phyloP scores from a whole-genome alignment of 2,113 vertebrate genomes.

The Apeltes quadracus region DNA sequence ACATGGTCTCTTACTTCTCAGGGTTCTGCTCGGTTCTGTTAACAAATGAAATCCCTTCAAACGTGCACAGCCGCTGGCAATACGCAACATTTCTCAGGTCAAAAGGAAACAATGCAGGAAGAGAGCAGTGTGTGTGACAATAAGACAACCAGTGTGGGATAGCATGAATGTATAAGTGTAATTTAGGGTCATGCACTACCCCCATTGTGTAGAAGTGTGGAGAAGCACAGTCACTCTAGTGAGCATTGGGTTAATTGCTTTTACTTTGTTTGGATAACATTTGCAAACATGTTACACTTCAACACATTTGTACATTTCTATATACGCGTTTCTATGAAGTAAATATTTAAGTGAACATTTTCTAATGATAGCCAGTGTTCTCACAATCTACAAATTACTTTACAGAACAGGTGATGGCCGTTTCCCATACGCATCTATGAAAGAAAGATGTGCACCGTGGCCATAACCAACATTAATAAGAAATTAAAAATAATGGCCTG shows the following conservation, averaged over 20 bases:
- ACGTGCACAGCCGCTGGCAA: conserved; percentile 52
- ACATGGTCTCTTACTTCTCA: conserved; percentile 57
- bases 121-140: not conserved
- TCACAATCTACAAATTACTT: not conserved
- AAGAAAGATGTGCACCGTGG: no score
- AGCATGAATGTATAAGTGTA: not conserved
- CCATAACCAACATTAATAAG: no score
- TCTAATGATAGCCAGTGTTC: not conserved
- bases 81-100: conserved; percentile 52
- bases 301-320: not conserved
- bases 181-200: not conserved
- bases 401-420: no score
- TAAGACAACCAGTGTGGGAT: not conserved
- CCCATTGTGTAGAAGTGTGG: not conserved
- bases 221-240: not conserved
- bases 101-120: not conserved
- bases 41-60: conserved; percentile 70
- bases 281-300: not conserved
- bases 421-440: no score
- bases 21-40: conserved; percentile 52
- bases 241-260: not conserved
- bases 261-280: not conserved
- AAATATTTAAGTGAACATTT: not conserved
- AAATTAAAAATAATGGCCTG: not conserved
- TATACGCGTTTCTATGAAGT: no score